phyloP scores from a whole-genome alignment of 2,888 invertebrate genomes.

The Erynnis tages region DNA sequence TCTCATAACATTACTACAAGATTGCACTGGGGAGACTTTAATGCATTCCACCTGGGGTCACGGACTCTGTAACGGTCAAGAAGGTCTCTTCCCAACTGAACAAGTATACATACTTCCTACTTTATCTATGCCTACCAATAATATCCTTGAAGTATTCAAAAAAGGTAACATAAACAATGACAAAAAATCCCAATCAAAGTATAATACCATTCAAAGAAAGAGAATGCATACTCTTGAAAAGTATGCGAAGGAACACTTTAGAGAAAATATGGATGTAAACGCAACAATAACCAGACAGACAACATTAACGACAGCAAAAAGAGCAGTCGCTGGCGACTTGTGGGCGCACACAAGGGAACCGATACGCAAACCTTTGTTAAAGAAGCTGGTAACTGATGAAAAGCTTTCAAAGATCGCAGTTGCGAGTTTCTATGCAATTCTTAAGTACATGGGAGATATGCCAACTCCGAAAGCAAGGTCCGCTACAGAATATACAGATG shows the following conservation, averaged over 20 bases:
- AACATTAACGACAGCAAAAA: slow-evolving; percentile 84
- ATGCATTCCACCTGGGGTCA: slow-evolving; percentile 87
- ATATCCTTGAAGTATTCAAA: slow-evolving; percentile 84
- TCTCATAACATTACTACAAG: slow-evolving; percentile 89
- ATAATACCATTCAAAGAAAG: slow-evolving; percentile 83
- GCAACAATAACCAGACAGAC: slow-evolving; percentile 83
- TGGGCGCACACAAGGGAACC: slow-evolving; percentile 93
- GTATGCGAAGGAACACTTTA: slow-evolving; percentile 92
- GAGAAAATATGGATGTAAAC: slow-evolving; percentile 72
- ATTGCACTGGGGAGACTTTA: slow-evolving; percentile 87
- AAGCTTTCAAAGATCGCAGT: slow-evolving; percentile 87
- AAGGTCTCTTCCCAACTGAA: slow-evolving; percentile 93
- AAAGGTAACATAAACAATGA: slow-evolving; percentile 76
- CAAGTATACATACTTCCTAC: slow-evolving; percentile 93
- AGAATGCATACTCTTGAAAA: slow-evolving; percentile 91
- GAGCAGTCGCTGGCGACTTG: slow-evolving; percentile 85
- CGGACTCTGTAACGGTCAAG: slow-evolving; percentile 85
- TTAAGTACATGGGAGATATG: slow-evolving; percentile 94
- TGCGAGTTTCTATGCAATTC: slow-evolving; percentile 86
- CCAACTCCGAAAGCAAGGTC: slow-evolving; percentile 89
- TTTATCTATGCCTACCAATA: slow-evolving; percentile 86
- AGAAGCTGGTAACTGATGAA: slow-evolving; percentile 87
- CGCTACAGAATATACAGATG: slow-evolving; percentile 92
- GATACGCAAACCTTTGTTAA: slow-evolving; percentile 90
- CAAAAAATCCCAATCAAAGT: slow-evolving; percentile 68